phyloP scores from a whole-genome alignment of 2,113 vertebrate species.

The Podarcis muralis region DNA sequence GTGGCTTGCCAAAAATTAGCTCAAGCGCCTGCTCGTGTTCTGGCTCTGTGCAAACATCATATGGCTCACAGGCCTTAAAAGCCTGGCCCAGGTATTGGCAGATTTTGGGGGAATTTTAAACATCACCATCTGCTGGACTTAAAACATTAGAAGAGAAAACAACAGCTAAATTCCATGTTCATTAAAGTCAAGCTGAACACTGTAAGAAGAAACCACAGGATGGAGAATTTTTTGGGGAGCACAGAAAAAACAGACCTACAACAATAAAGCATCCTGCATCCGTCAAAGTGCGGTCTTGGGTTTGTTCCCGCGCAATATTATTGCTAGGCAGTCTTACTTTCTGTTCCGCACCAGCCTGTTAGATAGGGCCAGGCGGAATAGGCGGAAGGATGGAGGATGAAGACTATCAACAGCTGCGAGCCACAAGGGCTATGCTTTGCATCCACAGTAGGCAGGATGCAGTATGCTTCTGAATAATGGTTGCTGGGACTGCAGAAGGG shows the following conservation, averaged over 20 bases:
- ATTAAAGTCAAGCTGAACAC: not conserved
- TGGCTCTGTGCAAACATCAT: not conserved
- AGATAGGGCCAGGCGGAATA: not conserved
- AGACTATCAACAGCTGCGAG: no score
- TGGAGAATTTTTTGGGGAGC: not conserved
- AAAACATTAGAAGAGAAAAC: not conserved
- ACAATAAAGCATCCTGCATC: not conserved
- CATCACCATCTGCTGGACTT: not conserved
- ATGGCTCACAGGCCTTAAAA: not conserved
- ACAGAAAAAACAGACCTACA: not conserved
- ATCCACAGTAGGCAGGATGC: no score
- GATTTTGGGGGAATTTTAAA: constrained; percentile 19
- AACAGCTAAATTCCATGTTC: not conserved
- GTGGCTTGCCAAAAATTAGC: not conserved
- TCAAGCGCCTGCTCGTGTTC: not conserved
- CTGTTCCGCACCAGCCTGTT: not conserved
- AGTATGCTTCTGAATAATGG: no score
- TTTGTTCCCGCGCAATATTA: not conserved
- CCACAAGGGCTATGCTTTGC: no score
- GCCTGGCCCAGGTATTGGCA: not conserved
- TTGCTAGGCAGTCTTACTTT: not conserved
- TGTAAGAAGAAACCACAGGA: not conserved
- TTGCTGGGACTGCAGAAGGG: no score
- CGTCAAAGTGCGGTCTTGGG: not conserved
- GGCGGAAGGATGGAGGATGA: no score